Evolutionary conservation across 2,888 invertebrate genomes (phyloP).

Genomic region (Hemaris fuciformis): DNA sequence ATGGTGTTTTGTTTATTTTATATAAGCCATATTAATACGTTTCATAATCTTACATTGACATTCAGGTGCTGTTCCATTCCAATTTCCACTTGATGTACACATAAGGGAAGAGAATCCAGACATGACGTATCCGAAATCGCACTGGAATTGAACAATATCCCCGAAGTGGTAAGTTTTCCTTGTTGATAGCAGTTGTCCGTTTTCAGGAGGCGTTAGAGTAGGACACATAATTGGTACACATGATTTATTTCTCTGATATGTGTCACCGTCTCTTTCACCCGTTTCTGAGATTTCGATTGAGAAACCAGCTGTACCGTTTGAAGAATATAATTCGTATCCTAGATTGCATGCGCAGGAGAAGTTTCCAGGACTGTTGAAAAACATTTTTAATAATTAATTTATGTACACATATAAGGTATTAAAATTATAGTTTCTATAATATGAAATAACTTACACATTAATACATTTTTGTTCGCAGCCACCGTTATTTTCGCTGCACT

Average conservation of each 20-base stretch:
- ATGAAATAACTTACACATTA: conserved; percentile 82
- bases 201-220: conserved; percentile 87
- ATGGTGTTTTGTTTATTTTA: neutral
- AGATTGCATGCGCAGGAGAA: conserved; percentile 94
- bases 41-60: conserved; percentile 90
- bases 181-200: conserved; percentile 91
- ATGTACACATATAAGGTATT: neutral
- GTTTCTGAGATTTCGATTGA: conserved; percentile 90
- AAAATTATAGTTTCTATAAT: neutral
- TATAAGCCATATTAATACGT: neutral
- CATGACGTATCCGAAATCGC: conserved; percentile 96
- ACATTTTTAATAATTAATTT: neutral
- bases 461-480: conserved; percentile 97
- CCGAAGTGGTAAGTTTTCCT: conserved; percentile 93
- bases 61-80: conserved; percentile 96
- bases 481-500: conserved; percentile 92
- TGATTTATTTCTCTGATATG: conserved; percentile 94
- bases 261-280: conserved; percentile 93
- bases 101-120: conserved; percentile 91
- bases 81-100: conserved; percentile 94
- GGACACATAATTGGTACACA: conserved; percentile 97
- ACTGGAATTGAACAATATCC: conserved; percentile 94
- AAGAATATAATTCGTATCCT: conserved; percentile 93
- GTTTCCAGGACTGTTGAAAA: conserved; percentile 86
- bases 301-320: conserved; percentile 95